These are phyloP conservation scores for Motacilla alba DNA, from an alignment of 2,113 vertebrate species.

Conservation along the genomic window DNA sequence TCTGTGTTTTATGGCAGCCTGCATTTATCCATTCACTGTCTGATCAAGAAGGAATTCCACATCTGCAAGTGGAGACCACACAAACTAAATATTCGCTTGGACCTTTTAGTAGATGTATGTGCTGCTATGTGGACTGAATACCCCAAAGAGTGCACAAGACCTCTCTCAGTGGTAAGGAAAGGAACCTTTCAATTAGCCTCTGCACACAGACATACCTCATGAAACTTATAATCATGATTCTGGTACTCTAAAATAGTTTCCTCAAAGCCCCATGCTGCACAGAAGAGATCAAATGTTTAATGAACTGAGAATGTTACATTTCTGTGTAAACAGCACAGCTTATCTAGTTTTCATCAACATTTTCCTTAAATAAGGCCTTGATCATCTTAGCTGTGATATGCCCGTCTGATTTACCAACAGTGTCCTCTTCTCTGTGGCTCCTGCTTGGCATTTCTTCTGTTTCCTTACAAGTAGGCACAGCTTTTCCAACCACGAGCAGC, in stretches of 20 bases:
- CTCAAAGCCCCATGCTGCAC: not conserved
- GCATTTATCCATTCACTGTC: not conserved
- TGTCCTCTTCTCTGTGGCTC: not conserved
- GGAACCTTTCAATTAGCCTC: not conserved
- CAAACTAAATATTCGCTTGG: not conserved
- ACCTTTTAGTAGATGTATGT: not conserved
- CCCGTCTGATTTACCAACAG: not conserved
- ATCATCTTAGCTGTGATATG: conserved; percentile 71
- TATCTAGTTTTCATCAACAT: not conserved
- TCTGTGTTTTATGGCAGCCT: not conserved
- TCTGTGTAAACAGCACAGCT: not conserved
- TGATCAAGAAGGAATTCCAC: not conserved
- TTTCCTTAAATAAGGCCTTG: conserved; percentile 41
- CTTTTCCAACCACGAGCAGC: conserved; percentile 67
- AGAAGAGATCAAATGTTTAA: not conserved
- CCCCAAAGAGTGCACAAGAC: not conserved
- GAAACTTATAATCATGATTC: not conserved
- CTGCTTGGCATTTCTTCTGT: conserved; percentile 2
- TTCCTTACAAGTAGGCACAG: conserved; percentile 61
- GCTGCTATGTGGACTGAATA: not conserved
- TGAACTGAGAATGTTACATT: not conserved
- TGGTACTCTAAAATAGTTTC: not conserved
- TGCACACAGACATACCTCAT: not conserved
- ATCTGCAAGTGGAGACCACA: not conserved
- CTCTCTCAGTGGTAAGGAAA: not conserved